Evolutionary conservation across 2,888 invertebrate species (phyloP).

Genomic region (Lasioglossum lativentre): DNA sequence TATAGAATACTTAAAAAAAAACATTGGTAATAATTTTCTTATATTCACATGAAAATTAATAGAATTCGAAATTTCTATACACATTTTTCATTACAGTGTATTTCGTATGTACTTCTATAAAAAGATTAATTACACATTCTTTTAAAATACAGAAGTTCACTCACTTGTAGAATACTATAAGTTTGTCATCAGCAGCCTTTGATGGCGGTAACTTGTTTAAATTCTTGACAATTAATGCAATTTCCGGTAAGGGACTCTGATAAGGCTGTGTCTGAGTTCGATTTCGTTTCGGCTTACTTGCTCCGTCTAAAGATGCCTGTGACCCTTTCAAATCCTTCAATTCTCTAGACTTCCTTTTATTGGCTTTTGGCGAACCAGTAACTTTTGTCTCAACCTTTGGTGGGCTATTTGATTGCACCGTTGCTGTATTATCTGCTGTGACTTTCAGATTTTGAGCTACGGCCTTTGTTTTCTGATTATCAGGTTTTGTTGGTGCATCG

Average conservation of each 20-base stretch:
- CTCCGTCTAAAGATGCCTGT: conserved; percentile 75
- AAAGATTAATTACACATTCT: conserved; percentile 27
- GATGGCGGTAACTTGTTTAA: conserved; percentile 87
- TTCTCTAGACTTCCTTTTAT: conserved; percentile 81
- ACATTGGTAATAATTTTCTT: conserved; percentile 27
- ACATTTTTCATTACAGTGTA: conserved; percentile 37
- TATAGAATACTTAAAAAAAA: conserved; percentile 17
- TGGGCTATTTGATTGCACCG: conserved; percentile 45
- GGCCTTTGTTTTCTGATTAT: conserved; percentile 68
- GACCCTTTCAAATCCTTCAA: conserved; percentile 79
- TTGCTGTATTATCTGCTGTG: conserved; percentile 59
- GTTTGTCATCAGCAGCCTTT: conserved; percentile 90
- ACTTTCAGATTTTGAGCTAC: conserved; percentile 63
- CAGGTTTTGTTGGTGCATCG: conserved; percentile 61
- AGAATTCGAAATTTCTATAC: conserved; percentile 31
- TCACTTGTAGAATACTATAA: conserved; percentile 95
- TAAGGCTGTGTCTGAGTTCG: conserved; percentile 91
- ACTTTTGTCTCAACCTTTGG: conserved; percentile 72
- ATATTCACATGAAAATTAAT: conserved; percentile 31
- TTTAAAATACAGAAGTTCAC: conserved; percentile 73
- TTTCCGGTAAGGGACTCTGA: conserved; percentile 93
- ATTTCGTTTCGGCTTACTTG: conserved; percentile 86
- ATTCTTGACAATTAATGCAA: conserved; percentile 91
- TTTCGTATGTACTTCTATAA: neutral
- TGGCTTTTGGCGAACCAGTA: conserved; percentile 73